phyloP scores from a whole-genome alignment of 2,797 vertebrate genomes.

The Odontamblyopus lacepedii region DNA sequence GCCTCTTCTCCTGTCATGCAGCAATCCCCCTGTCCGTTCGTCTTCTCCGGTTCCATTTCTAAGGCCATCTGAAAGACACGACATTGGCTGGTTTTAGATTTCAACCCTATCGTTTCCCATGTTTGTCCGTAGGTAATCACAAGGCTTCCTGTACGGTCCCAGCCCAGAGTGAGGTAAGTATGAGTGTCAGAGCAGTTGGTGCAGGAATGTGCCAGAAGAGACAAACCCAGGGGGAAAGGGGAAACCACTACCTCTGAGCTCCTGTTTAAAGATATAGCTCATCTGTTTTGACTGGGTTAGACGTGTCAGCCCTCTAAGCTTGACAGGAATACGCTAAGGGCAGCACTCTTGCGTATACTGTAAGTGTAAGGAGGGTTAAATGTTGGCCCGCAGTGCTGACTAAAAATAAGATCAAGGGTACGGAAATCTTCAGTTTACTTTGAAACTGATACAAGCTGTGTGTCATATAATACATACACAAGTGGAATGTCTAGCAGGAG shows the following conservation, averaged over 20 bases:
- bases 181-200: constrained; percentile 46
- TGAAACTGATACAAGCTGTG: too few relatives aligned
- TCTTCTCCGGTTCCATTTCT: constrained; percentile 38
- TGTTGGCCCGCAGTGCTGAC: too few relatives aligned
- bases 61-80: constrained; percentile 40
- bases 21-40: constrained; percentile 7
- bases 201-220: constrained; percentile 61
- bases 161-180: background rate
- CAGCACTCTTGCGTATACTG: background rate
- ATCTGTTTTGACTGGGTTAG: constrained; percentile 35
- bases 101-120: constrained; percentile 11
- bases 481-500: too few relatives aligned
- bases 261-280: constrained; percentile 21
- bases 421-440: background rate
- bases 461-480: too few relatives aligned
- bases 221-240: constrained; percentile 50
- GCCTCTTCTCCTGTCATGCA: background rate
- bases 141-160: constrained; percentile 52
- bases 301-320: constrained; percentile 18
- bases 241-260: constrained; percentile 6
- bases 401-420: background rate
- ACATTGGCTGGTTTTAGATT: constrained; percentile 40
- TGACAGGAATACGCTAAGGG: constrained; percentile 6
- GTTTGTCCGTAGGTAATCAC: constrained; percentile 57
- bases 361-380: too few relatives aligned